Base-by-base conservation (phyloP, 2,797 vertebrate species). In the Mormyrops boulengeri region DNA sequence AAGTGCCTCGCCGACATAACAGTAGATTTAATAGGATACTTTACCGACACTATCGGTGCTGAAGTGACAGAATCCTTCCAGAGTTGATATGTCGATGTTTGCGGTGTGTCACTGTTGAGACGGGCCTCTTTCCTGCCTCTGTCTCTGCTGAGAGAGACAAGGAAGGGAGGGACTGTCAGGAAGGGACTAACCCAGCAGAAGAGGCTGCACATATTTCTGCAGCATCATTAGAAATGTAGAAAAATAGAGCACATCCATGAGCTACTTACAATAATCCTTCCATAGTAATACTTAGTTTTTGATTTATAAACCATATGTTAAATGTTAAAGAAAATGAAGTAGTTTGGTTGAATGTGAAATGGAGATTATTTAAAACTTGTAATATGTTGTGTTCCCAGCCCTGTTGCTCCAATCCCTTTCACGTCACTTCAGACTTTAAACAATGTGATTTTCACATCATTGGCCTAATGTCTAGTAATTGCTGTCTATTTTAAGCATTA, bases 1-100 rank as follows among this genome's bases (percentile, higher is more conserved):
- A 95, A 97, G 99, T 98, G 90, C 92, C 38, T 22, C 1, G 86
- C 14, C 8, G 34, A 41, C 86, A 2, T 44, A n/a, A n/a, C 17
- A 9, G 4, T 17, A 55, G 19, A n/a, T 82, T 44, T n/a, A 47
- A 82, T 9, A 11, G 38, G 41, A 47, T 4, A 11, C 22, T 55
- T 52, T 34, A 30, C 30, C 30, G n/a, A 53, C 11, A 30, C 3
- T 8, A 86, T n/a, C 17, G 4, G 69, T 26, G 49, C 19, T 14
- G 44, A 49, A 22, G 9, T 52, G 69, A 52, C 47, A 22, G 8
- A 55, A 38, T 55, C 30, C 14, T 55, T 57, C 26, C 26, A 1
- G 49, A 41, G 22, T 38, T 38, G n/a, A 50, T 17, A 11, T 52
- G 57, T 66, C 66, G 9, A 47, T 4, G 9, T 50, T 66, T 0